Evolutionary conservation across 2,888 invertebrate genomes (phyloP).

Genomic region (Ormyrus nitidulus): DNA sequence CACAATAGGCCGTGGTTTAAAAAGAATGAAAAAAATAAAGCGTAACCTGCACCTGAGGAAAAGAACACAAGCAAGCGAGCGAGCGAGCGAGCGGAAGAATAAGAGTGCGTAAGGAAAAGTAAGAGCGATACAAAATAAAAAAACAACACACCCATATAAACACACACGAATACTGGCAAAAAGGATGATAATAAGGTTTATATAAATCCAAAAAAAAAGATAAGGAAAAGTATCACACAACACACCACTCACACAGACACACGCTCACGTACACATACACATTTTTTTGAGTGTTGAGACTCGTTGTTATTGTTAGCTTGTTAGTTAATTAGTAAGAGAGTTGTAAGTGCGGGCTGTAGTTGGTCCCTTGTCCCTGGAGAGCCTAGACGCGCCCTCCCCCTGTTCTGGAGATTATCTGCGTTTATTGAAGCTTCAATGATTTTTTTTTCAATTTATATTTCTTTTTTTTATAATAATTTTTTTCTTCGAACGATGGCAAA

Average conservation of each 20-base stretch:
- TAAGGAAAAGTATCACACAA: background rate
- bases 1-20: constrained; percentile 48
- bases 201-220: background rate
- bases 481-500: constrained; percentile 56
- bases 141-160: constrained; percentile 18
- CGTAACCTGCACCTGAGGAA: constrained; percentile 46
- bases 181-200: constrained; percentile 20
- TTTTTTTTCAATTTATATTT: constrained; percentile 43
- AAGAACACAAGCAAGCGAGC: constrained; percentile 47
- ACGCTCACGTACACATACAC: constrained; percentile 34
- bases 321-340: constrained; percentile 76
- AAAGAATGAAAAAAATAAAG: constrained; percentile 32
- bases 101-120: constrained; percentile 51
- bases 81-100: constrained; percentile 52
- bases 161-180: constrained; percentile 31
- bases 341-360: constrained; percentile 75
- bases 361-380: constrained; percentile 75
- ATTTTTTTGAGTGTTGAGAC: constrained; percentile 73
- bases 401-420: constrained; percentile 74
- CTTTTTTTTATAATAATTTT: constrained; percentile 46
- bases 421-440: constrained; percentile 56
- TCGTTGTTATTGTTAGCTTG: constrained; percentile 76
- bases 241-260: constrained; percentile 2
- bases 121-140: constrained; percentile 49
- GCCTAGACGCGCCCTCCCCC: constrained; percentile 72